Evolutionary conservation across 2,797 vertebrate species (phyloP), one percentile per base, ranked within the genome.

Genomic region (Argentina silus): DNA sequence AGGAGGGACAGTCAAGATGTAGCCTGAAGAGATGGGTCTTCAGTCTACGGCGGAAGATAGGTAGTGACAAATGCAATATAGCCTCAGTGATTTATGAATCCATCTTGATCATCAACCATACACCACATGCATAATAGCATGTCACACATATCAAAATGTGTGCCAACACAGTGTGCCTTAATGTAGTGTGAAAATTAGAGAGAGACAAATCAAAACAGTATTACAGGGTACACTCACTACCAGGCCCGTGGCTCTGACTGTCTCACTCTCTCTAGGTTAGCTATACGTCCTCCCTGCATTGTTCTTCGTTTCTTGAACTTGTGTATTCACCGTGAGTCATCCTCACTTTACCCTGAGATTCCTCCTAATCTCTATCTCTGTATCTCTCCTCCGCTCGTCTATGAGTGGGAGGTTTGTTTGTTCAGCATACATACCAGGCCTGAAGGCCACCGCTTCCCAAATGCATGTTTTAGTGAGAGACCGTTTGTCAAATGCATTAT

Each of bases 401-500:
- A 84, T 90, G 93, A 93, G 94, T 93, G 93, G 93, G 93, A 90
- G 92, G 90, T 88, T 91, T 93, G 92, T 93, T 93, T 91, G 91
- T 92, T 93, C 91, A 86, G 89, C 78, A 89, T 23, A 27, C 92
- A 88, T 88, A 91, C 88, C 87, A 92, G 87, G 90, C 93, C 93
- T 5, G 91, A 92, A 93, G 93, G 91, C 91, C 92, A 92, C 90
- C 19, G n/a, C 90, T 93, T 90, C 81, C 85, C 90, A 92, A 93
- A 93, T 92, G 92, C 92, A 90, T 91, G 91, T 93, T 93, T 92
- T 92, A 90, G 89, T 86, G 81, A 88, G 88, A 91, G 90, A 93
- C 91, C 93, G 91, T 94, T 93, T 94, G 93, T 93, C 90, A 92
- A 93, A 94, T 91, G 93, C 92, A 93, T 93, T 92, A 94, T 91